Evolutionary conservation across 2,113 vertebrate species (phyloP), one percentile per base, ranked within the genome.

Genomic region (Lamprologus sp.): DNA sequence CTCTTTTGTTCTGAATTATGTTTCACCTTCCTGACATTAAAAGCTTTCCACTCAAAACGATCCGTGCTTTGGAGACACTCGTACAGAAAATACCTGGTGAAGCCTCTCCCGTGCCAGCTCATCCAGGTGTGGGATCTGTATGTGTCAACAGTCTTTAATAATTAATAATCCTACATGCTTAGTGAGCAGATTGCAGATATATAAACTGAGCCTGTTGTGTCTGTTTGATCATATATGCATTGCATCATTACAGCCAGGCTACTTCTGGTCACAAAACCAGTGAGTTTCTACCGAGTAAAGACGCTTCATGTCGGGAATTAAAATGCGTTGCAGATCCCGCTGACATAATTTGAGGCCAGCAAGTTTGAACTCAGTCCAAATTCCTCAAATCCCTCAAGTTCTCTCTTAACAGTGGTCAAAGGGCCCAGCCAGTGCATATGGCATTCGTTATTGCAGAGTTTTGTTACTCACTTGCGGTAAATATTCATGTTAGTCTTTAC

Each of bases 11-110:
- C 19, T 56, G 54, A 75, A 65, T 51, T 54, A 55, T 33, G 31
- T 35, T 82, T 82, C 81, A 84, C 82, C 80, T 60, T 15, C 6
- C 21, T 91, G 33, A 86, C 90, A 90, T 88, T 83, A 55, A 63
- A 35, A 68, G 33, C 28, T 3, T 10, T 21, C 65, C 33, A 19
- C 31, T 81, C 56, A 68, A 75, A 55, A 70, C 9, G 53, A 88
- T 82, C 86, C 63, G 1, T 12, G 7, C 49, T 89, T 84, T n/a
- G 23, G 49, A 85, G 40, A 81, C 84, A 82, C 84, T 82, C n/a
- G 4, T 33, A 35, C 37, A 31, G 51, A 49, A 45, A 40, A 12
- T 3, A 21, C 5, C 3, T 2, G 9, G 6, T 23, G 37, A 3
- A 51, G 68, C 84, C 84, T 45, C 81, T 83, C 82, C 84, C 54